These are phyloP conservation scores for Petrolisthes manimaculis DNA, from an alignment of 2,888 invertebrate species.

Conservation along the genomic window DNA sequence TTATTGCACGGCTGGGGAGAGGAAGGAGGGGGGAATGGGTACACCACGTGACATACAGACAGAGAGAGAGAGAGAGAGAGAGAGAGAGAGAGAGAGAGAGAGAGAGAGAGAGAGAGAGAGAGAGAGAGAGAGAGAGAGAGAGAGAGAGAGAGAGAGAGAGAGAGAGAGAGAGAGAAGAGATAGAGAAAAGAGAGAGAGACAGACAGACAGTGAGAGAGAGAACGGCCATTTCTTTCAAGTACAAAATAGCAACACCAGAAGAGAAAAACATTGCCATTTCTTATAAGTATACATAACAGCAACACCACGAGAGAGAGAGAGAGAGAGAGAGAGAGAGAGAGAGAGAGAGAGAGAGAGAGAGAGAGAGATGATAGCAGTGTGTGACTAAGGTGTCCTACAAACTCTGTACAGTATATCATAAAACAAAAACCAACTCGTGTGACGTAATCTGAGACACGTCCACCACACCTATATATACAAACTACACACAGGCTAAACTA, in stretches of 20 bases:
- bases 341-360: neutral
- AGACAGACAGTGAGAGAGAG: neutral
- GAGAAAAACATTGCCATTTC: neutral
- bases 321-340: neutral
- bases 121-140: conserved; percentile 4
- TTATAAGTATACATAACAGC: no score
- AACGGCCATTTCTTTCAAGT: neutral
- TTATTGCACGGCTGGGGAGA: neutral
- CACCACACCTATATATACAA: no score
- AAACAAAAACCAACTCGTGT: no score
- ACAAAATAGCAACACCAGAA: neutral
- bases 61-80: conserved; percentile 4
- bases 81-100: conserved; percentile 4
- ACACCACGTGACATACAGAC: neutral
- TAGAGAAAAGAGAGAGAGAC: neutral
- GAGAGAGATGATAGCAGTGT: neutral
- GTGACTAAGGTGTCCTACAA: neutral
- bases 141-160: conserved; percentile 4
- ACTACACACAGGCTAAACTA: no score
- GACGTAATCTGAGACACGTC: no score
- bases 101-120: conserved; percentile 4
- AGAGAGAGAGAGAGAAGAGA: neutral
- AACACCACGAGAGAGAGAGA: neutral
- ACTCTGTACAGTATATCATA: no score
- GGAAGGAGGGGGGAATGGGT: neutral